Conservation (phyloP, 2,797 vertebrate genomes). For the Cygnus olor region DNA sequence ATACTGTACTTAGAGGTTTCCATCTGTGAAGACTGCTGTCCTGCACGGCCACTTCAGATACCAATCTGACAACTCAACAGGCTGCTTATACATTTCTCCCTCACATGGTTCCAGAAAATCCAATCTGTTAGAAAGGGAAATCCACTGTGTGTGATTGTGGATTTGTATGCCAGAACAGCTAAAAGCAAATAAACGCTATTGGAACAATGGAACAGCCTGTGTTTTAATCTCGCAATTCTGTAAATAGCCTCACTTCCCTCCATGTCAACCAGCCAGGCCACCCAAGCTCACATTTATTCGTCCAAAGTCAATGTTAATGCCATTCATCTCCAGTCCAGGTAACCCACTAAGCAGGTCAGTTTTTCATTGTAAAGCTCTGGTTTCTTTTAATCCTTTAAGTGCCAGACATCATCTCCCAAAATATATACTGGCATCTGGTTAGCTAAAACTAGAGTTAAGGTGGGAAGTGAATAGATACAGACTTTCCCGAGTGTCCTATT, state of each 20-base stretch:
- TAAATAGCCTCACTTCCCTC: not conserved
- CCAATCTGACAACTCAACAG: not conserved
- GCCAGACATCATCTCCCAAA: slow-evolving; percentile 53
- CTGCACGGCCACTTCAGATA: not conserved
- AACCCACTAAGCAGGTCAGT: not conserved
- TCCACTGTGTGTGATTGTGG: not conserved
- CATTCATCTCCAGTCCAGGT: not conserved
- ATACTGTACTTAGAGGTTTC: not conserved
- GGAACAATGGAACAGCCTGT: not conserved
- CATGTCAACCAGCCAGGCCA: not conserved
- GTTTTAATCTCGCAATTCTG: not conserved
- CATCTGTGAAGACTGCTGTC: not conserved
- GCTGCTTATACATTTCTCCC: not conserved
- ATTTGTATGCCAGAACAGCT: not conserved
- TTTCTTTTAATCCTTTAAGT: slow-evolving; percentile 25
- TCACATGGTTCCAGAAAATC: not conserved
- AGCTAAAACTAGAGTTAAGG: slow-evolving; percentile 42
- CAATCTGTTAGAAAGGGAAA: not conserved
- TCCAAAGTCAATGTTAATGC: not conserved
- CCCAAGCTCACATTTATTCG: not conserved
- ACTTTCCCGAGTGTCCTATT: slow-evolving; percentile 24
- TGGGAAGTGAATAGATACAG: slow-evolving; percentile 40
- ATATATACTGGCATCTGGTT: slow-evolving; percentile 40
- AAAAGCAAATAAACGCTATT: not conserved
- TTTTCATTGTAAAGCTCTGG: not conserved